phyloP scores from a whole-genome alignment of 1,140 invertebrate genomes.

The Steinernema khuongi region DNA sequence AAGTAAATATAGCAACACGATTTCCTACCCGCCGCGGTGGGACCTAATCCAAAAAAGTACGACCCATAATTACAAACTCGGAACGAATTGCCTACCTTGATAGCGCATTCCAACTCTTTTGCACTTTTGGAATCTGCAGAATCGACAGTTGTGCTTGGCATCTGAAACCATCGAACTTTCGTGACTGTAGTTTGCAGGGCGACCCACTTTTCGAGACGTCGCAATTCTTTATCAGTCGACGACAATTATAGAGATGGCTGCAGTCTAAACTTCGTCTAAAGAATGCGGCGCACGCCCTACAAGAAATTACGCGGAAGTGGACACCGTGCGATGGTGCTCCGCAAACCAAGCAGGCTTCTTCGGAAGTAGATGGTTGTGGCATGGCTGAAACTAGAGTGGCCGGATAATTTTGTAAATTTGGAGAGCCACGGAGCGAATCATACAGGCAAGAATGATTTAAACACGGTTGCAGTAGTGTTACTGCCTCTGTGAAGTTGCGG shows the following conservation, averaged over 20 bases:
- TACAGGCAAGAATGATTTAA: too few relatives aligned
- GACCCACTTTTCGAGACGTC: background rate
- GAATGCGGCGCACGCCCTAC: conserved; percentile 24
- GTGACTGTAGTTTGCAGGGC: background rate
- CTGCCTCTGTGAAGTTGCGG: too few relatives aligned
- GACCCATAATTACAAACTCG: background rate
- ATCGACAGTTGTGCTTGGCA: background rate
- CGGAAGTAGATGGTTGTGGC: too few relatives aligned
- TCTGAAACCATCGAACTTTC: background rate
- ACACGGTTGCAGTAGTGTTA: too few relatives aligned
- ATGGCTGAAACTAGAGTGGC: too few relatives aligned
- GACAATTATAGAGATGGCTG: background rate
- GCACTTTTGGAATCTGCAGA: background rate
- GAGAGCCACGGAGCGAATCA: too few relatives aligned
- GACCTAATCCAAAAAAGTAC: background rate
- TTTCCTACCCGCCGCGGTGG: background rate
- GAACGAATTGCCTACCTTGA: too few relatives aligned
- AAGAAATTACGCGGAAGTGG: background rate
- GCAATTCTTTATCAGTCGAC: background rate
- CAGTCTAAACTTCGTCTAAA: conserved; percentile 17
- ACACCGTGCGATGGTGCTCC: background rate
- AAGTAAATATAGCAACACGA: background rate
- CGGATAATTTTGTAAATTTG: too few relatives aligned
- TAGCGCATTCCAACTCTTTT: background rate
- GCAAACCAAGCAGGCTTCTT: background rate